Conservation (phyloP, 2,888 invertebrate species). For the Dorcus parallelipipedus region DNA sequence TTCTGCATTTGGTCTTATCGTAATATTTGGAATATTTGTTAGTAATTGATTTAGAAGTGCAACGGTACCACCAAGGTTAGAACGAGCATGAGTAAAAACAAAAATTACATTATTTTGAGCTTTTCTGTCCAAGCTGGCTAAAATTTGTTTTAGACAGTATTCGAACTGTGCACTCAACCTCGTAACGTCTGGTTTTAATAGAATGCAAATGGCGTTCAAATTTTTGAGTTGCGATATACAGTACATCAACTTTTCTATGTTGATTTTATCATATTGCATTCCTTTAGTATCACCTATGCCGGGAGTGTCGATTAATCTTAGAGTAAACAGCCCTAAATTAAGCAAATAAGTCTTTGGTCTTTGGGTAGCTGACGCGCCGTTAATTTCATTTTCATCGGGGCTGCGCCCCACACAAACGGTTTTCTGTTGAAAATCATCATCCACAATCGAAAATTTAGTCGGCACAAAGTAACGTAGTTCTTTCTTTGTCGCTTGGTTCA, state of each 20-base stretch:
- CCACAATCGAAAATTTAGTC: conserved; percentile 29
- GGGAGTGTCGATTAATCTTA: conserved; percentile 40
- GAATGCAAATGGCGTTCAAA: conserved; percentile 38
- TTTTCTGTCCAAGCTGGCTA: conserved; percentile 39
- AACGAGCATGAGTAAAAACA: conserved; percentile 38
- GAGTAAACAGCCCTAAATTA: conserved; percentile 11
- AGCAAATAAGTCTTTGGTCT: conserved; percentile 64
- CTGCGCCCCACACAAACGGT: conserved; percentile 26
- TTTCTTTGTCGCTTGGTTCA: conserved; percentile 26
- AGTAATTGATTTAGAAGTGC: conserved; percentile 30
- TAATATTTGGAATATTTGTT: conserved; percentile 26
- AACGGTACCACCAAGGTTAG: conserved; percentile 36
- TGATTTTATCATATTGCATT: conserved; percentile 24
- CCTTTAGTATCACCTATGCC: conserved; percentile 34
- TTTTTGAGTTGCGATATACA: conserved; percentile 37
- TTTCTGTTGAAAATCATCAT: conserved; percentile 27
- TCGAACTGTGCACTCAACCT: conserved; percentile 37
- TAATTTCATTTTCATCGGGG: conserved; percentile 21
- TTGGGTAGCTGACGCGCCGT: conserved; percentile 25
- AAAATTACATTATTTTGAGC: conserved; percentile 40
- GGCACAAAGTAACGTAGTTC: conserved; percentile 34
- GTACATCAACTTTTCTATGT: conserved; percentile 30
- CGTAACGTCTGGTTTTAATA: conserved; percentile 36
- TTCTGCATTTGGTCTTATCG: conserved; percentile 29
- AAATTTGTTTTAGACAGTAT: conserved; percentile 38